Evolutionary conservation across 2,113 vertebrate species (phyloP).

Genomic region (Poicephalus meyeri): DNA sequence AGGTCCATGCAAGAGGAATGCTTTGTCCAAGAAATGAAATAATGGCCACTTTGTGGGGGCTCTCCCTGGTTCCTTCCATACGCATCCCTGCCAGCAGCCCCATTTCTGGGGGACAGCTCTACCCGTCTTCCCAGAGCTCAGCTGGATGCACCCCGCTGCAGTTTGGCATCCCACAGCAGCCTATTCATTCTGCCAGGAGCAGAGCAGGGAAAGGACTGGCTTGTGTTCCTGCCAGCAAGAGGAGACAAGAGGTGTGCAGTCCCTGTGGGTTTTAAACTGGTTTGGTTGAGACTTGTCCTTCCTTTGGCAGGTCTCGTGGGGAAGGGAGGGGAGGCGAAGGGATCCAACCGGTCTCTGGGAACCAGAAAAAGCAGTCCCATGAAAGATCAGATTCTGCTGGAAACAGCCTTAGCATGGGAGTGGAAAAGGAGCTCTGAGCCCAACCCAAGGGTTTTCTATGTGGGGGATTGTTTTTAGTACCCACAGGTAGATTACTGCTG

Average conservation of each 20-base stretch:
- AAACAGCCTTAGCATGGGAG: neutral
- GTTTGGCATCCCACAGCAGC: neutral
- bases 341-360: neutral
- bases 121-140: neutral
- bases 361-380: slow-evolving; percentile 50
- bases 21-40: neutral
- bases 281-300: neutral
- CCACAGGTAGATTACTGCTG: neutral
- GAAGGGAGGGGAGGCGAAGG: neutral
- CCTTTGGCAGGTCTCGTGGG: neutral
- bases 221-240: neutral
- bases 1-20: neutral
- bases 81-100: neutral
- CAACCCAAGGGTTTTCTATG: neutral
- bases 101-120: neutral
- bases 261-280: neutral
- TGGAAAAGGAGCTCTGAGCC: neutral
- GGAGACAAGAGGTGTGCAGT: neutral
- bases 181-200: neutral
- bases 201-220: neutral
- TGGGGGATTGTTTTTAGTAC: neutral
- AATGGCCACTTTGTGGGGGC: neutral
- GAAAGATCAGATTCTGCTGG: neutral
- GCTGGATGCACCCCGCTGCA: neutral
- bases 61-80: neutral